Evolutionary conservation across 2,797 vertebrate genomes (phyloP).

Genomic region (Iguana delicatissima): DNA sequence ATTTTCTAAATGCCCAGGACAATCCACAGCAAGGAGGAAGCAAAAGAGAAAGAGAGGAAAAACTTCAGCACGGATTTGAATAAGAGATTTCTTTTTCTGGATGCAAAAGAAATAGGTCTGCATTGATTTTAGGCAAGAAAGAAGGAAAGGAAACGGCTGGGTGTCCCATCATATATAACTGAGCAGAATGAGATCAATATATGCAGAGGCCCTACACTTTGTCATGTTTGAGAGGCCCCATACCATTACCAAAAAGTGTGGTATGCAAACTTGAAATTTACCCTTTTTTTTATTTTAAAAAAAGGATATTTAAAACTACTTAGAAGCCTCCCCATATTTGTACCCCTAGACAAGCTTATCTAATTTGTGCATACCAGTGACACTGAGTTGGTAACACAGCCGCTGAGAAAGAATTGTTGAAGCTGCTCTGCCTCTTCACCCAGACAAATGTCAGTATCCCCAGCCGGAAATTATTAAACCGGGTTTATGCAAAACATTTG

Average conservation of each 20-base stretch:
- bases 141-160: too few relatives aligned
- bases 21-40: not conserved
- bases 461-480: slow-evolving; percentile 23
- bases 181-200: too few relatives aligned
- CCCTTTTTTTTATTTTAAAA: too few relatives aligned
- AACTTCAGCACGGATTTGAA: not conserved
- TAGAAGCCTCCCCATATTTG: too few relatives aligned
- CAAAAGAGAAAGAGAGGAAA: not conserved
- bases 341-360: too few relatives aligned
- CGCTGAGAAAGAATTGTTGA: slow-evolving; percentile 26
- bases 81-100: not conserved
- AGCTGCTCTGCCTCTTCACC: not conserved
- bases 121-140: slow-evolving; percentile 7
- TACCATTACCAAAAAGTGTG: too few relatives aligned
- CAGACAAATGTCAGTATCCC: slow-evolving; percentile 21
- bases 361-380: too few relatives aligned
- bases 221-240: too few relatives aligned
- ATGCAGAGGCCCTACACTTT: too few relatives aligned
- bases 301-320: too few relatives aligned
- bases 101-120: not conserved
- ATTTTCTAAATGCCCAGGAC: not conserved
- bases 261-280: too few relatives aligned
- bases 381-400: slow-evolving; percentile 14
- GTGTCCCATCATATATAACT: too few relatives aligned
- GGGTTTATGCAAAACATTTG: not conserved